Evolutionary conservation across 2,797 vertebrate species (phyloP).

Genomic region (Pseudochirops corinnae): DNA sequence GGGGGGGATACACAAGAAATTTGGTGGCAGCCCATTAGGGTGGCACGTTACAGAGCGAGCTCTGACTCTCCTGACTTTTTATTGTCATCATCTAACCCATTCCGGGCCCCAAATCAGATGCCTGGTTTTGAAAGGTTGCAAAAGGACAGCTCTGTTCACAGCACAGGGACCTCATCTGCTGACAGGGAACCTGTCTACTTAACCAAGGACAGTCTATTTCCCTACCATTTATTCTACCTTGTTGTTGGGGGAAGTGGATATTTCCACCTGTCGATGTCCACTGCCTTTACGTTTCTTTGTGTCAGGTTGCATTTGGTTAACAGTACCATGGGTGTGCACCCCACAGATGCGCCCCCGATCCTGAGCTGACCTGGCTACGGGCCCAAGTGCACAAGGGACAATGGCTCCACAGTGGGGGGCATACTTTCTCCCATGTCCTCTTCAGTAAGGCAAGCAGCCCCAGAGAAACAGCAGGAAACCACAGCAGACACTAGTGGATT

Average conservation of each 20-base stretch:
- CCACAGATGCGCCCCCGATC: too few relatives aligned
- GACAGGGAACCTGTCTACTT: neutral
- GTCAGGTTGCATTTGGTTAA: neutral
- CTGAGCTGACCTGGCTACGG: neutral
- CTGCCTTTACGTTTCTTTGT: neutral
- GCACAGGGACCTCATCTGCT: neutral
- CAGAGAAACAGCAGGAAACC: neutral
- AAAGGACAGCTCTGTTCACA: neutral
- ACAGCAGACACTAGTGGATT: neutral
- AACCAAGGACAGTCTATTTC: neutral
- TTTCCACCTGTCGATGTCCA: neutral
- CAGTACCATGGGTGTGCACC: too few relatives aligned
- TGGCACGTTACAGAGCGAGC: neutral
- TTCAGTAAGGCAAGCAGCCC: neutral
- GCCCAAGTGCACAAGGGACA: neutral
- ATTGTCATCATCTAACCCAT: neutral
- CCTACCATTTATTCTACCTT: rapidly evolving
- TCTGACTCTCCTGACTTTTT: slow-evolving; percentile 17
- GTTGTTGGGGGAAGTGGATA: neutral
- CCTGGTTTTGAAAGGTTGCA: neutral
- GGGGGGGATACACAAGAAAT: neutral
- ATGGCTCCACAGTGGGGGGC: neutral
- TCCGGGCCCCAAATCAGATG: slow-evolving; percentile 35
- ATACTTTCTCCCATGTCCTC: neutral
- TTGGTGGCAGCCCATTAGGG: neutral